Evolutionary conservation across 1,140 invertebrate genomes (phyloP).

Genomic region (Maconellicoccus hirsutus): DNA sequence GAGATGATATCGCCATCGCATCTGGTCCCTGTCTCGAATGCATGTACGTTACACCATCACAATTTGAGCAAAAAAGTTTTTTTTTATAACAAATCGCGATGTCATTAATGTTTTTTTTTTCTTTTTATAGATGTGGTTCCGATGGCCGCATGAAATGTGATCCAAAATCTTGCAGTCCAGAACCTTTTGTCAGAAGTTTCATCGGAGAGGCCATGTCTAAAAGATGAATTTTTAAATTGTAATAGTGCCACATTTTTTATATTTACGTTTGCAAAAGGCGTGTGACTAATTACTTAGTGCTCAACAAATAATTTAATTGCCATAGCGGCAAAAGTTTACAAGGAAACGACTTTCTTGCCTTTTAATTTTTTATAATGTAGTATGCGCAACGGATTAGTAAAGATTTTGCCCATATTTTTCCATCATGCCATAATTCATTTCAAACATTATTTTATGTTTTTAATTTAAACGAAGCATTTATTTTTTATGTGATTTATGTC

Average conservation of each 20-base stretch:
- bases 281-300: background rate
- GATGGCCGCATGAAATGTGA: conserved; percentile 89
- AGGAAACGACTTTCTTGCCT: background rate
- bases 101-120: conserved; percentile 22
- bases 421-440: conserved; percentile 9
- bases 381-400: background rate
- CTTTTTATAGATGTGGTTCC: conserved; percentile 60
- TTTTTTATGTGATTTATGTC: background rate
- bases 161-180: conserved; percentile 71
- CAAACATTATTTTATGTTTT: background rate
- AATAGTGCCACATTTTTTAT: background rate
- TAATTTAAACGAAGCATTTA: background rate
- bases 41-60: conserved; percentile 71
- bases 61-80: no score
- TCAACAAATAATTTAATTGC: background rate
- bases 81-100: no score
- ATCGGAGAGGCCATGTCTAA: conserved; percentile 49
- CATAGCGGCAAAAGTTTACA: background rate
- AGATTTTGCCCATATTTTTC: background rate
- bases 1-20: conserved; percentile 65
- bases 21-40: conserved; percentile 84
- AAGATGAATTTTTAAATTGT: background rate
- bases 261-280: background rate
- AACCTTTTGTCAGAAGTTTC: conserved; percentile 78
- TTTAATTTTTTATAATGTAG: background rate